phyloP scores from a whole-genome alignment of 1,140 invertebrate species.

The Drosophila yakuba region DNA sequence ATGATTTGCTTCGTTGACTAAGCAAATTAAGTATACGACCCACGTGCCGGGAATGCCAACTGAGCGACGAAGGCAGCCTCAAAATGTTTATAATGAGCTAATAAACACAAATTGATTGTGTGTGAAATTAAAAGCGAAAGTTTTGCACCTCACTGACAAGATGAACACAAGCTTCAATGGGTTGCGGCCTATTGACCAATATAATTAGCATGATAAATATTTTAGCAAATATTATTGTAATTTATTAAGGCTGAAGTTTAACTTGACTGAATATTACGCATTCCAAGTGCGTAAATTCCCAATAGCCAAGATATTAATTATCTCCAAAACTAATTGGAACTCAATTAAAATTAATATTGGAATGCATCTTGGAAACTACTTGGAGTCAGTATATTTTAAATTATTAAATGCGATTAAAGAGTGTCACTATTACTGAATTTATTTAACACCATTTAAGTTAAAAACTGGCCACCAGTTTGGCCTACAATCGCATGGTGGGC shows the following conservation, averaged over 20 bases:
- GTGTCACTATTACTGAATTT: not conserved
- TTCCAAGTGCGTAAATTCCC: not conserved
- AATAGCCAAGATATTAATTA: not conserved
- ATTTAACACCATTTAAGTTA: not conserved
- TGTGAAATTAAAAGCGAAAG: slow-evolving; percentile 63
- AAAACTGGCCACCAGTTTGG: not conserved
- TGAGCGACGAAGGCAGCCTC: not conserved
- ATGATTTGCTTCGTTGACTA: slow-evolving; percentile 80
- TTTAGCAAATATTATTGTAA: not conserved
- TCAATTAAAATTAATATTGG: too few relatives aligned
- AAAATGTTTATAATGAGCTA: slow-evolving; percentile 71
- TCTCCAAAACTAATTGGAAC: not conserved
- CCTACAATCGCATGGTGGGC: slow-evolving; percentile 2
- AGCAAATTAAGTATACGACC: slow-evolving; percentile 77
- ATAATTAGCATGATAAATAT: not conserved
- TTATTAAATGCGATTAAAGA: too few relatives aligned
- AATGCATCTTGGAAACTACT: too few relatives aligned
- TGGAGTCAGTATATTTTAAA: not conserved
- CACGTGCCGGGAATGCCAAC: slow-evolving; percentile 54
- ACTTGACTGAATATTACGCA: not conserved
- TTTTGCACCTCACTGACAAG: slow-evolving; percentile 10
- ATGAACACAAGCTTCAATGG: slow-evolving; percentile 12
- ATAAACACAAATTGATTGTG: slow-evolving; percentile 73
- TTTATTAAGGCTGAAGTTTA: not conserved
- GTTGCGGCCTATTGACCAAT: slow-evolving; percentile 9